Conservation (phyloP, 2,797 vertebrate species). For the Peromyscus attwateri region DNA sequence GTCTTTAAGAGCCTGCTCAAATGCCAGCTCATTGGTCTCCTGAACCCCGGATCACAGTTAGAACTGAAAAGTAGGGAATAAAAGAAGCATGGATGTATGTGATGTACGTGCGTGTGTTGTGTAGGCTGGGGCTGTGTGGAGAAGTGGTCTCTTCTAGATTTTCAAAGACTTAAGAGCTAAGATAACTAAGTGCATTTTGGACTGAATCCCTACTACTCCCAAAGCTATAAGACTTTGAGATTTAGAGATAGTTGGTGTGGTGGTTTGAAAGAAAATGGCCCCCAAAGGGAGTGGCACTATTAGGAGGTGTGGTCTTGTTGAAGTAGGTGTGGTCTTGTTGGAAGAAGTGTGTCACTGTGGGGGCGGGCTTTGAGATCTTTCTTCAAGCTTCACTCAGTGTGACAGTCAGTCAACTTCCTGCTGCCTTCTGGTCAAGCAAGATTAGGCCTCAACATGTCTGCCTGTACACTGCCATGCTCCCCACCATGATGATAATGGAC, state of each 20-base stretch:
- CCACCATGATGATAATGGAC: background rate
- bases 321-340: background rate
- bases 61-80: background rate
- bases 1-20: background rate
- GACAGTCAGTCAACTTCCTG: background rate
- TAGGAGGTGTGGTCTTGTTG: background rate
- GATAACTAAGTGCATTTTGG: background rate
- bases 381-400: background rate
- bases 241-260: background rate
- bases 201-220: background rate
- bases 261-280: background rate
- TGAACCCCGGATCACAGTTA: background rate
- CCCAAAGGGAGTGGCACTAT: background rate
- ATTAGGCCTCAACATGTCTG: background rate
- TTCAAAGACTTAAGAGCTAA: slow-evolving; percentile 26
- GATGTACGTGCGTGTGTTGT: no score
- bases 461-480: background rate
- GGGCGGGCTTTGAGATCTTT: background rate
- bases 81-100: background rate
- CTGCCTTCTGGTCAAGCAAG: background rate
- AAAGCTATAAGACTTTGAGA: background rate
- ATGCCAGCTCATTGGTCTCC: background rate
- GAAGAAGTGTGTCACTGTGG: background rate
- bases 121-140: background rate
- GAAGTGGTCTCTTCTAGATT: background rate